Percentiles rank a stretch among this genome's conserved stretches.
Conservation (phyloP, 1,140 invertebrate species). For the Andrena cerasifolii region DNA sequence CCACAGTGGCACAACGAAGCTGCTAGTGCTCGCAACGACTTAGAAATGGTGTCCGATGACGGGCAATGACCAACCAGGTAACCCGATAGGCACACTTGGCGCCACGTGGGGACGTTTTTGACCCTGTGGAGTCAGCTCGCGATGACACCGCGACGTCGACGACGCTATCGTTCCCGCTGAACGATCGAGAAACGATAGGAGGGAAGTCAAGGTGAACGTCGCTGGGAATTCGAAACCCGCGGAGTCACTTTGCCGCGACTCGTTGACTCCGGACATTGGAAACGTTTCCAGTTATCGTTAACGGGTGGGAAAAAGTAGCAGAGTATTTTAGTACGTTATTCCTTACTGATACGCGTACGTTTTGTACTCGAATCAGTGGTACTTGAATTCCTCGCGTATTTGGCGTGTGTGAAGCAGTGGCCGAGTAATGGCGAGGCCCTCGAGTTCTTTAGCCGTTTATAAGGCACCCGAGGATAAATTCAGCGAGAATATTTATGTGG, state of each 20-base stretch:
- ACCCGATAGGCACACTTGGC: constrained; percentile 76
- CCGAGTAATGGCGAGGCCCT: too few species aligned
- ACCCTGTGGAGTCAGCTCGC: constrained; percentile 26
- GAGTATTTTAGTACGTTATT: too few species aligned
- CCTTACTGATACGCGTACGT: too few species aligned
- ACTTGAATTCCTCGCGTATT: too few species aligned
- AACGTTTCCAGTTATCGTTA: background rate
- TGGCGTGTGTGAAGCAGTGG: too few species aligned
- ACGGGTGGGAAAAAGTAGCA: background rate
- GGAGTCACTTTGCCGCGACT: background rate
- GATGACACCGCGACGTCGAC: background rate
- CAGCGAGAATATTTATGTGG: too few species aligned
- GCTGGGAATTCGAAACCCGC: background rate
- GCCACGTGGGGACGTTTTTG: constrained; percentile 70
- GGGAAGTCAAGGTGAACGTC: constrained; percentile 16
- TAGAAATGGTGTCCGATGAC: constrained; percentile 70
- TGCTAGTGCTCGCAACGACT: constrained; percentile 34
- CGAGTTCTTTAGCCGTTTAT: too few species aligned
- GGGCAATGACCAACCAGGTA: constrained; percentile 68
- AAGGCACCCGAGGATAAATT: too few species aligned
- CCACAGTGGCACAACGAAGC: background rate
- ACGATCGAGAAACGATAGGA: constrained; percentile 8
- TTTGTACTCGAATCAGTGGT: too few species aligned
- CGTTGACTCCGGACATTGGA: background rate
- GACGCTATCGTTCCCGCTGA: constrained; percentile 39